These are phyloP conservation scores for Branchipolynoe longqiensis DNA, from an alignment of 2,888 invertebrate species.

Conservation along the genomic window DNA sequence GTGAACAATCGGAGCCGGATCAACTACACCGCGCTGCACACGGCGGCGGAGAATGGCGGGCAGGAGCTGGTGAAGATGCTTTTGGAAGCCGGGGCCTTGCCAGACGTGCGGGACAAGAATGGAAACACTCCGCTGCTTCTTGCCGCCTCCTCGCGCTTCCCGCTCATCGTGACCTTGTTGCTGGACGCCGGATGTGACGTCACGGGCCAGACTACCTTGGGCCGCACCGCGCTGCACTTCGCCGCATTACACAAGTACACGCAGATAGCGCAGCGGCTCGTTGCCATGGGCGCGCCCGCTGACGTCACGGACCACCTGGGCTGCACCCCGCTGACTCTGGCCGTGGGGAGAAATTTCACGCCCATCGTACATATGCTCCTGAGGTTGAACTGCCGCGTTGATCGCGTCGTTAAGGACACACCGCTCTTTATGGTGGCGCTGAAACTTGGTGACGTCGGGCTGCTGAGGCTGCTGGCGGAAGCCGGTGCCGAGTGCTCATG, in stretches of 20 bases:
- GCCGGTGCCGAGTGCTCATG: slow-evolving; percentile 11
- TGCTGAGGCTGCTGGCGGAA: background rate
- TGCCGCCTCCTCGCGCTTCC: slow-evolving; percentile 10
- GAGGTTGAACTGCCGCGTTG: slow-evolving; percentile 11
- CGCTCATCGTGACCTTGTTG: slow-evolving; percentile 7
- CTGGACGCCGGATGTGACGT: background rate
- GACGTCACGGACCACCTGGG: background rate
- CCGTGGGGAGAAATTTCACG: slow-evolving; percentile 1
- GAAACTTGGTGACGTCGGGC: background rate
- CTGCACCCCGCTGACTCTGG: slow-evolving; percentile 12
- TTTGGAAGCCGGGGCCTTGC: background rate
- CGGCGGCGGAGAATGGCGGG: slow-evolving; percentile 11
- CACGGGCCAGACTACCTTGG: background rate
- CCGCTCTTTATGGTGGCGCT: slow-evolving; percentile 7
- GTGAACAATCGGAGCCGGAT: background rate
- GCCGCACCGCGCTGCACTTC: slow-evolving; percentile 5
- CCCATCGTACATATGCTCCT: slow-evolving; percentile 25
- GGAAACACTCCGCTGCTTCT: slow-evolving; percentile 3
- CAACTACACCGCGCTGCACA: slow-evolving; percentile 22
- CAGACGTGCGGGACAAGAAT: slow-evolving; percentile 14
- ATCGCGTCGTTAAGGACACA: slow-evolving; percentile 14
- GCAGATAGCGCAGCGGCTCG: background rate
- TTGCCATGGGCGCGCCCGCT: background rate
- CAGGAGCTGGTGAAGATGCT: background rate
- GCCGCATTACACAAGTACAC: slow-evolving; percentile 19